A percentile compares a stretch with the other conserved stretches of the same genome.
These are phyloP conservation scores for Clarias batrachus DNA, from an alignment of 2,113 vertebrate genomes.

Conservation along the genomic window DNA sequence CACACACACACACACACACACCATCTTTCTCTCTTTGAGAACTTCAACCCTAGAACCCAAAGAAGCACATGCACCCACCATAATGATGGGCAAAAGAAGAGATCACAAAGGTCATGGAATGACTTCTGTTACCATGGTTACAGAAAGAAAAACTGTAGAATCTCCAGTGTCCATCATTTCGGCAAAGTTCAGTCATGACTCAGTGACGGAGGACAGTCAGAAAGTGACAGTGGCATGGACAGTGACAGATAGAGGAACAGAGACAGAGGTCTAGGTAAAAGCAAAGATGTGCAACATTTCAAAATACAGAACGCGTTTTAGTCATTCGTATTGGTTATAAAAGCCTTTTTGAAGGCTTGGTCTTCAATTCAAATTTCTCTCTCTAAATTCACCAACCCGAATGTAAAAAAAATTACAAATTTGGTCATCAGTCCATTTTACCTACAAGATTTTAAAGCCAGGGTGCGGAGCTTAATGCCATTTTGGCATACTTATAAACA, in stretches of 20 bases:
- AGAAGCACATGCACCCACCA: slow-evolving; percentile 19
- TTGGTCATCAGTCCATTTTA: background rate
- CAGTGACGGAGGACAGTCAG: slow-evolving; percentile 45
- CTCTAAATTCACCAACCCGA: background rate
- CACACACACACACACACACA: background rate
- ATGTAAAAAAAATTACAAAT: background rate
- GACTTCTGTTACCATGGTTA: slow-evolving; percentile 14
- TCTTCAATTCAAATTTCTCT: background rate
- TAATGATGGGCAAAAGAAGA: slow-evolving; percentile 22
- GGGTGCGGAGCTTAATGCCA: no score
- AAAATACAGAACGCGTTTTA: background rate
- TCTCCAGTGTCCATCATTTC: background rate
- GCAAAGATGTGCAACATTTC: background rate
- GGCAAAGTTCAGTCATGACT: slow-evolving; percentile 35
- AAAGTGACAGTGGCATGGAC: background rate
- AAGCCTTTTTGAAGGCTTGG: background rate
- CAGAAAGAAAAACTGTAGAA: background rate
- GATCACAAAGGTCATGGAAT: slow-evolving; percentile 26
- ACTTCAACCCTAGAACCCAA: background rate
- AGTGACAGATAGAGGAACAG: background rate
- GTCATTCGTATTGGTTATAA: background rate
- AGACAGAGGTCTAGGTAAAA: background rate
- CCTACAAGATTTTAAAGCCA: no score
- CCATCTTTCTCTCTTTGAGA: background rate
- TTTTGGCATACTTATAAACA: no score